phyloP scores from a whole-genome alignment of 2,113 vertebrate species.

The Atractosteus spatula region DNA sequence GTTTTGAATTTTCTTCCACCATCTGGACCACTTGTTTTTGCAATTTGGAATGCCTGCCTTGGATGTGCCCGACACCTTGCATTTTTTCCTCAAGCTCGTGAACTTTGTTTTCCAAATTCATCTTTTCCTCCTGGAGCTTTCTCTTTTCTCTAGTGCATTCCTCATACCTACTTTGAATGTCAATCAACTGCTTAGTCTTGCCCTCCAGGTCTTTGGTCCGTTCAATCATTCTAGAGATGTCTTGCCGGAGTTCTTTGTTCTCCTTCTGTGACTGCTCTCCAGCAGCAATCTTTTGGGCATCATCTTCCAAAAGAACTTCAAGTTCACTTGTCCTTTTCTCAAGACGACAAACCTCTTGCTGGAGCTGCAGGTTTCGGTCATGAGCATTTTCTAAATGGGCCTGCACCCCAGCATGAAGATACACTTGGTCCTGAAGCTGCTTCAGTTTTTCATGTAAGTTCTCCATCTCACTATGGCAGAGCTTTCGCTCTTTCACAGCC shows the following conservation, averaged over 20 bases:
- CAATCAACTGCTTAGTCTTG: conserved; percentile 19
- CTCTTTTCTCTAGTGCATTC: conserved; percentile 44
- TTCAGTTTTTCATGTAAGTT: conserved; percentile 41
- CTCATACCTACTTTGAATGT: conserved; percentile 41
- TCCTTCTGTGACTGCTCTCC: conserved; percentile 53
- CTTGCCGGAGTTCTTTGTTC: conserved; percentile 50
- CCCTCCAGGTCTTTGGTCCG: conserved; percentile 48
- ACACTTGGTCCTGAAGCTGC: conserved; percentile 39
- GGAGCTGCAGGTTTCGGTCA: conserved; percentile 63
- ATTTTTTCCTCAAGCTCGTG: conserved; percentile 46
- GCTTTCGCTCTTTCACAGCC: conserved; percentile 40
- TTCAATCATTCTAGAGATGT: conserved; percentile 45
- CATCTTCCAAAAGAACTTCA: conserved; percentile 44
- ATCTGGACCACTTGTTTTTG: conserved; percentile 41
- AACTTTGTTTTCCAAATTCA: conserved; percentile 35
- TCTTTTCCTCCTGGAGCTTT: conserved; percentile 45
- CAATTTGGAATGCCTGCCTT: conserved; percentile 21
- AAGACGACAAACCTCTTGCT: conserved; percentile 55
- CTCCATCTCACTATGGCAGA: conserved; percentile 40
- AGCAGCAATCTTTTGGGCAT: conserved; percentile 31
- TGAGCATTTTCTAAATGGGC: conserved; percentile 49
- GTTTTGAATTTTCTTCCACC: conserved; percentile 39
- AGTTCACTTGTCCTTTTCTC: conserved; percentile 56
- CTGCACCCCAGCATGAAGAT: conserved; percentile 40
- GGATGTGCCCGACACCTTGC: conserved; percentile 24